Percentiles rank a stretch among this genome's conserved stretches.
Conservation (phyloP, 2,113 vertebrate species). For the Myrmecophaga tridactyla region DNA sequence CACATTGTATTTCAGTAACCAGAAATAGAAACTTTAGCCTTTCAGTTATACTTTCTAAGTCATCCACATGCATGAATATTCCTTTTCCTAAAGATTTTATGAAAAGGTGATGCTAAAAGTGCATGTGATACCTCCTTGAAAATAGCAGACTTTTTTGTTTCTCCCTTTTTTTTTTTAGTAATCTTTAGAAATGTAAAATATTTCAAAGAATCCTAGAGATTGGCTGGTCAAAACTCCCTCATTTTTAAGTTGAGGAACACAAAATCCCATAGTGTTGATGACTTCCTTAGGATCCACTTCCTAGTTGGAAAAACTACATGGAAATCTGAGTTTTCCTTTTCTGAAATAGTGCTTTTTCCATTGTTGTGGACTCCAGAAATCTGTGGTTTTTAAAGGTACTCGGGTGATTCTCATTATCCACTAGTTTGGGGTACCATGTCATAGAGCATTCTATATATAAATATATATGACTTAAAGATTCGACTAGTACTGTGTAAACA, state of each 20-base stretch:
- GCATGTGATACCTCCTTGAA: background rate
- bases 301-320: no score
- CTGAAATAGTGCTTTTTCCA: conserved; percentile 1
- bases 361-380: background rate
- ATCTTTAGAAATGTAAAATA: background rate
- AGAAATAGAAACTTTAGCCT: conserved; percentile 13
- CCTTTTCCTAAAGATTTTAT: background rate
- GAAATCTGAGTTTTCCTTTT: conserved; percentile 31
- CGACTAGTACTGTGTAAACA: no score
- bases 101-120: background rate
- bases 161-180: no score
- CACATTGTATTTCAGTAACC: conserved; percentile 16
- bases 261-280: background rate
- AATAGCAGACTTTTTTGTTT: background rate
- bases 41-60: conserved; percentile 35
- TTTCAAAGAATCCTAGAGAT: background rate
- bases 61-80: background rate
- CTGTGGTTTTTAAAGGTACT: background rate
- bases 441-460: background rate
- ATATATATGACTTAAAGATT: background rate
- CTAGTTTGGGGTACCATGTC: background rate
- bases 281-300: background rate
- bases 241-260: conserved; percentile 30
- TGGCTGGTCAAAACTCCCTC: background rate
- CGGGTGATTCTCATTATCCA: background rate